These are phyloP conservation scores for Campaea margaritaria DNA, from an alignment of 2,888 invertebrate species.

Conservation along the genomic window DNA sequence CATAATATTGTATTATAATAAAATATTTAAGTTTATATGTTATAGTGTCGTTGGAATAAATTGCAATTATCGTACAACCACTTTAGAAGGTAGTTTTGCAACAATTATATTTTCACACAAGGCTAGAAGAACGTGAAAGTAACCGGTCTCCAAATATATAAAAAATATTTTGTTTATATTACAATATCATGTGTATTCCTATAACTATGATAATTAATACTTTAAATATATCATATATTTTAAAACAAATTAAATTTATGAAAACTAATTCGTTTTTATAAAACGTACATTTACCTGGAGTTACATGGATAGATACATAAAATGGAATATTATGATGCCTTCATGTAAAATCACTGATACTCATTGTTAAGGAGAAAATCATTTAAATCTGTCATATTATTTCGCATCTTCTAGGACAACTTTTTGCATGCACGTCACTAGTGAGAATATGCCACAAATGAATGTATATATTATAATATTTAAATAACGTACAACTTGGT, in stretches of 20 bases:
- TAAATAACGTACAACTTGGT: background rate
- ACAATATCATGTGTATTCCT: too few relatives aligned
- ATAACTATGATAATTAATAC: too few relatives aligned
- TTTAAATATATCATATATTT: too few relatives aligned
- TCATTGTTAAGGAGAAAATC: background rate
- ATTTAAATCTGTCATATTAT: background rate
- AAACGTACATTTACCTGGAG: too few relatives aligned
- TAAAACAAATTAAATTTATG: background rate
- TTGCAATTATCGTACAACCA: too few relatives aligned
- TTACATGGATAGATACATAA: background rate
- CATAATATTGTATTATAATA: background rate
- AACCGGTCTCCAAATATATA: too few relatives aligned
- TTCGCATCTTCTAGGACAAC: slow-evolving; percentile 26
- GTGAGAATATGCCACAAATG: slow-evolving; percentile 39
- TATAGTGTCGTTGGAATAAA: too few relatives aligned
- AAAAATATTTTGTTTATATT: too few relatives aligned
- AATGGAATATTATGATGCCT: background rate
- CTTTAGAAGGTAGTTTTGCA: too few relatives aligned
- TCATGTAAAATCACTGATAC: background rate
- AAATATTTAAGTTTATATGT: background rate
- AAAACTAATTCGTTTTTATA: background rate
- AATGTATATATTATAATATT: background rate
- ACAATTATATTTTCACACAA: too few relatives aligned
- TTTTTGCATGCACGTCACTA: slow-evolving; percentile 62
- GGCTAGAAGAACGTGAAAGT: too few relatives aligned